phyloP scores from a whole-genome alignment of 2,113 vertebrate species.

The Corvus cornix region DNA sequence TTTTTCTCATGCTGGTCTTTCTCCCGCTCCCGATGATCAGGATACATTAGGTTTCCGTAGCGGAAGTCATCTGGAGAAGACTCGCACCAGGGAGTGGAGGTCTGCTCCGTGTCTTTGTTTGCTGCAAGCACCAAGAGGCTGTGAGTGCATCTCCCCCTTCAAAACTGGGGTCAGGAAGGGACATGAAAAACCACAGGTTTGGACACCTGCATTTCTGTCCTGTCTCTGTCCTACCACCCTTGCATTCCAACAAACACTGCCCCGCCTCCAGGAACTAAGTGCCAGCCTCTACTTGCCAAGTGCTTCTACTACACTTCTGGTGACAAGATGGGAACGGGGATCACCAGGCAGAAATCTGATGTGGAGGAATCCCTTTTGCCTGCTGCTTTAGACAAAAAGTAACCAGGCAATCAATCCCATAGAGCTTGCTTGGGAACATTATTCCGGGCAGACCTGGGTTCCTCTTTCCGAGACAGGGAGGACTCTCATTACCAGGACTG shows the following conservation, averaged over 20 bases:
- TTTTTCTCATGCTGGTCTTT: constrained; percentile 96
- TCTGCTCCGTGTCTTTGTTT: constrained; percentile 83
- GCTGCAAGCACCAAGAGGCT: constrained; percentile 49
- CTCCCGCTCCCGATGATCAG: constrained; percentile 89
- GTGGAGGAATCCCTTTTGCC: neutral
- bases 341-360: neutral
- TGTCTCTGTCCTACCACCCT: neutral
- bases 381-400: neutral
- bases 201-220: fast-evolving
- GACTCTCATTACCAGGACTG: neutral
- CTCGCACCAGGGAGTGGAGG: constrained; percentile 84
- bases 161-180: neutral
- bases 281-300: neutral
- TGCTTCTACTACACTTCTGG: neutral
- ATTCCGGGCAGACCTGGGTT: fast-evolving
- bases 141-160: neutral
- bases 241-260: neutral
- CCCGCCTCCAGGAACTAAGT: neutral
- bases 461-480: neutral
- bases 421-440: neutral
- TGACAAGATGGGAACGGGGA: neutral
- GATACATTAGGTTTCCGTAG: constrained; percentile 79
- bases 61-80: constrained; percentile 92
- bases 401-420: neutral
- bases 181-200: neutral